These are phyloP conservation scores for Cynocephalus volans DNA, from an alignment of 2,113 vertebrate species.

Conservation along the genomic window DNA sequence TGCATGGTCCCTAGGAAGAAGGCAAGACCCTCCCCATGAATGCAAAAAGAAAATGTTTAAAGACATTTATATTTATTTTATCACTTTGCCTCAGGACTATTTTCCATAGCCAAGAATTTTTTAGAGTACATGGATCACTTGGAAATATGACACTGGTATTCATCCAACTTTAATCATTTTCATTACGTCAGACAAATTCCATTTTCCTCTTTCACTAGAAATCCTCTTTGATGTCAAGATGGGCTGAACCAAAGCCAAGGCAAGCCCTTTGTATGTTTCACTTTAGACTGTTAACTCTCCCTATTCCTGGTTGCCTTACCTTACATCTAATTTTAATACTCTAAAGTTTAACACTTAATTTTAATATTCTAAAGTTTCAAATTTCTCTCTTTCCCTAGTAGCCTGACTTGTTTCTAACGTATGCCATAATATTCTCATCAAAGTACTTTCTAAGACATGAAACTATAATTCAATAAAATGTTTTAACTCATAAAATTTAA, in stretches of 20 bases:
- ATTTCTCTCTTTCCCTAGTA: not conserved
- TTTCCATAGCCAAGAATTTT: not conserved
- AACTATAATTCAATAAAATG: constrained; percentile 6
- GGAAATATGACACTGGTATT: not conserved
- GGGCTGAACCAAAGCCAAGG: not conserved
- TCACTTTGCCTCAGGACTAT: not conserved
- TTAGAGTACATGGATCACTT: not conserved
- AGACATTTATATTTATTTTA: constrained; percentile 1
- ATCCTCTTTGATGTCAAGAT: not conserved
- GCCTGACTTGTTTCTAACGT: not conserved
- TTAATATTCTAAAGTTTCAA: constrained; percentile 24
- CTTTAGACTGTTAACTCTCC: not conserved
- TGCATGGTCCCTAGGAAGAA: not conserved
- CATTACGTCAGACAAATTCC: not conserved
- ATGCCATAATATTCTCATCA: constrained; percentile 7
- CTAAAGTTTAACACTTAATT: not conserved
- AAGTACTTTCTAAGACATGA: constrained; percentile 41
- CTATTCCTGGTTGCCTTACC: not conserved
- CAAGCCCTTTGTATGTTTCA: not conserved
- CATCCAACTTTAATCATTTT: not conserved
- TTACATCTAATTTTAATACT: constrained; percentile 6
- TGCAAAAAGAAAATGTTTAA: not conserved
- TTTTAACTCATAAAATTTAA: constrained; percentile 25
- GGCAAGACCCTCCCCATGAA: not conserved
- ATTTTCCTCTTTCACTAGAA: not conserved